These are phyloP conservation scores for Eumaeus atala DNA, from an alignment of 1,140 invertebrate species.

Conservation along the genomic window DNA sequence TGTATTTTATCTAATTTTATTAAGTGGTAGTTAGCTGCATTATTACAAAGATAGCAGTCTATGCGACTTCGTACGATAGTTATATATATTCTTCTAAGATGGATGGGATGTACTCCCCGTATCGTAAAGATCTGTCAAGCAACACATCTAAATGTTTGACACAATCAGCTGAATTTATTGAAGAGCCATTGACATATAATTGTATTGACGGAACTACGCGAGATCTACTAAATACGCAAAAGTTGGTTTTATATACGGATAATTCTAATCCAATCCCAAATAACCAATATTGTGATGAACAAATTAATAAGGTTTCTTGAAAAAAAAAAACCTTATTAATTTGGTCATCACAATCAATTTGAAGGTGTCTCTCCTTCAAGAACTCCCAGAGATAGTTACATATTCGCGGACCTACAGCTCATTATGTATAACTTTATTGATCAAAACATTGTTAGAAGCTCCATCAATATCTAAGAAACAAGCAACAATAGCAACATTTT, in stretches of 20 bases:
- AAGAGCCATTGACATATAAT: conserved; percentile 15
- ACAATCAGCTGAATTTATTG: too few species aligned
- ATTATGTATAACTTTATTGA: neutral
- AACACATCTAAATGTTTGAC: too few species aligned
- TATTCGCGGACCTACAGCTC: conserved; percentile 8
- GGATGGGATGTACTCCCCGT: too few species aligned
- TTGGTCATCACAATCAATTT: neutral
- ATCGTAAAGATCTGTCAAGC: too few species aligned
- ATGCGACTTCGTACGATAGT: too few species aligned
- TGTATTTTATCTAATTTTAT: too few species aligned
- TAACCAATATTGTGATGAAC: conserved; percentile 5
- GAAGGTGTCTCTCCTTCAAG: conserved; percentile 13
- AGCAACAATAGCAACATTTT: too few species aligned
- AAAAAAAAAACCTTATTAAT: conserved; percentile 8
- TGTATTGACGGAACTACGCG: conserved; percentile 6
- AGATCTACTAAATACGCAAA: too few species aligned
- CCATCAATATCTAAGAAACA: too few species aligned
- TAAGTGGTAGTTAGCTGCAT: conserved; percentile 8
- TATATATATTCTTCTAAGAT: too few species aligned
- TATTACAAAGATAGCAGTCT: conserved; percentile 17
- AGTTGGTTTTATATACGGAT: conserved; percentile 14
- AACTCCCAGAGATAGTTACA: conserved; percentile 17
- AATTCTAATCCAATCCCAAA: conserved; percentile 7
- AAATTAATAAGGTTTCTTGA: conserved; percentile 9
- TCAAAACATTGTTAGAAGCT: too few species aligned